Percentiles rank a stretch among this genome's conserved stretches.
These are phyloP conservation scores for Scolanthus callimorphus DNA, from an alignment of 92 coral and sea anemone species.

Conservation along the genomic window DNA sequence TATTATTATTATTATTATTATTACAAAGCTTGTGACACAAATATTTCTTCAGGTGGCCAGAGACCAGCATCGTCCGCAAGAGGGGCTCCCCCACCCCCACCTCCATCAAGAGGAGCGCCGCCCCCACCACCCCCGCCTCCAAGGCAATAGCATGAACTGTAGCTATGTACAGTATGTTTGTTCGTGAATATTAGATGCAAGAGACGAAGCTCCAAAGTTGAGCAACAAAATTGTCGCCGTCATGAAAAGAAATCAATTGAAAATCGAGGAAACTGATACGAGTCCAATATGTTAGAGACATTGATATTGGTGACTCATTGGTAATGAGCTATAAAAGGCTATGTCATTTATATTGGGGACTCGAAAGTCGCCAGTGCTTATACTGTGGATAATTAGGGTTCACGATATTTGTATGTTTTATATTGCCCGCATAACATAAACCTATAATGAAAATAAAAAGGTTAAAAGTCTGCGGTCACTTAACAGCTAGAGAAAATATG, in stretches of 20 bases:
- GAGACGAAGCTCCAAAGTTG: too few species aligned
- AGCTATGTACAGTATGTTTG: background rate
- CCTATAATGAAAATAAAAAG: too few species aligned
- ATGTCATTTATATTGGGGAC: background rate
- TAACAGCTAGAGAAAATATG: too few species aligned
- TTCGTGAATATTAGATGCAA: background rate
- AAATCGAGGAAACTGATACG: background rate
- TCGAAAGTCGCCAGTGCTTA: background rate
- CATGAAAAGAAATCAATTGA: background rate
- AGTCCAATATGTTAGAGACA: background rate
- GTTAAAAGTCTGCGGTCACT: too few species aligned
- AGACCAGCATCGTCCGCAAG: conserved; percentile 62
- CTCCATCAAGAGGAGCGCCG: conserved; percentile 89
- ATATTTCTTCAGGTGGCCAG: conserved; percentile 34
- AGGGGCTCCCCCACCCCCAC: conserved; percentile 88
- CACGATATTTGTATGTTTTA: conserved; percentile 25
- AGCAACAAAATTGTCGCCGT: background rate
- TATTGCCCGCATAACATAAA: too few species aligned
- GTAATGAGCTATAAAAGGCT: too few species aligned
- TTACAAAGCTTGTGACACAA: too few species aligned
- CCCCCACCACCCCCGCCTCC: conserved; percentile 99
- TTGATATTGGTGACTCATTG: background rate
- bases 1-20: too few species aligned
- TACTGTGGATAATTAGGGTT: conserved; percentile 4
- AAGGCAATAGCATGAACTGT: conserved; percentile 33